These are phyloP conservation scores for Lepilemur septentrionalis DNA, from an alignment of 2,797 vertebrate species.

Conservation along the genomic window DNA sequence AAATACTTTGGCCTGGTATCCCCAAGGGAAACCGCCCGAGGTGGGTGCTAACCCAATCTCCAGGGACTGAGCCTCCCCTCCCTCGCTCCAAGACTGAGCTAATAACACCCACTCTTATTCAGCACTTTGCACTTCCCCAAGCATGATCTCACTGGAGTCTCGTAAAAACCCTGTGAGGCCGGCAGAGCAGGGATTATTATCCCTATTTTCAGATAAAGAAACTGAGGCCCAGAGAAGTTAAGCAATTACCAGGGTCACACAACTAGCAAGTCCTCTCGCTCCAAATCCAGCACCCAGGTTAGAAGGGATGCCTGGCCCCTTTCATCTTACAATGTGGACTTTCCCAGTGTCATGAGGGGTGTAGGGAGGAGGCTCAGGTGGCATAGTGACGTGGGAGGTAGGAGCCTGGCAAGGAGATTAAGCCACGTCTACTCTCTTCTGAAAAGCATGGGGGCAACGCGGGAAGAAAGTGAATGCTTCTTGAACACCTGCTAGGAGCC, in stretches of 20 bases:
- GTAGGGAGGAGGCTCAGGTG: not conserved
- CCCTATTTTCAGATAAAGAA: conserved; percentile 40
- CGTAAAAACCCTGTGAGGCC: not conserved
- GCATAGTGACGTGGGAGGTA: not conserved
- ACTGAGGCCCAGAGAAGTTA: conserved; percentile 47
- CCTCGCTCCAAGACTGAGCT: not conserved
- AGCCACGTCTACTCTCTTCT: not conserved
- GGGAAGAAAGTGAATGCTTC: not conserved
- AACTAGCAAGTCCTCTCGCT: not conserved
- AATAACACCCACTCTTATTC: not conserved
- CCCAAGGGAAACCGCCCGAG: not conserved
- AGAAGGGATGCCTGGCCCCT: not conserved
- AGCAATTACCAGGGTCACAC: not conserved
- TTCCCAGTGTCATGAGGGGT: not conserved
- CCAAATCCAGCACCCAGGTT: not conserved
- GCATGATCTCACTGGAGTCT: conserved; percentile 56
- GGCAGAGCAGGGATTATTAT: conserved; percentile 37
- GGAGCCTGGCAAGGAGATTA: not conserved
- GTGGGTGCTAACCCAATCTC: not conserved
- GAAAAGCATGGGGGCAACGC: not conserved
- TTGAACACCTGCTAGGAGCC: not conserved
- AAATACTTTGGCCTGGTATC: not conserved
- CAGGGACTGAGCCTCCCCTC: not conserved
- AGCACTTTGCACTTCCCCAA: conserved; percentile 29
- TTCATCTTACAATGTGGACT: not conserved